Evolutionary conservation across 2,888 invertebrate genomes (phyloP), one percentile per base, ranked within the genome.

Genomic region (Smittia sp.): DNA sequence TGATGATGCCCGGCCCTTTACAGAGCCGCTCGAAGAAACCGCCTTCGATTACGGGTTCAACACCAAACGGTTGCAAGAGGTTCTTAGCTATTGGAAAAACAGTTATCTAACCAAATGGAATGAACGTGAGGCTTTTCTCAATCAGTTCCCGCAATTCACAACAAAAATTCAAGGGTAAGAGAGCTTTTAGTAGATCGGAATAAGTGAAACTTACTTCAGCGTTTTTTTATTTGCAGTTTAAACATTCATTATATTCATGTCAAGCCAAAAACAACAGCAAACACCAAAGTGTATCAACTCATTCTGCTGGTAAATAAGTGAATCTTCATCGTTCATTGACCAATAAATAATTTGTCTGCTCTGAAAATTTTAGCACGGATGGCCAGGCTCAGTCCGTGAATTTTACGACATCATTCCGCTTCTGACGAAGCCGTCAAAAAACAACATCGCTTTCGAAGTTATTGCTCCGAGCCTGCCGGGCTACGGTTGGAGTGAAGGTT

Each of bases 1-100:
- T 69, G 84, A 46, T 69, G 83, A 83, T 67, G 84, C 86, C 18
- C 82, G 85, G 7, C 80, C 84, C 1, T 82, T 86, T 1, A 80
- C 82, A 0, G 83, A 84, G 11, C 89, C 92, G 0, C 78, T 92
- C 65, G 89, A 92, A 80, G 86, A 86, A 66, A 81, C 84, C 0
- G 87, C 86, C 4, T 95, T 93, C 81, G 86, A 89, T 74, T 94
- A 94, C 78, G 96, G 96, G 1, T 89, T 95, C 79, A 91, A 93
- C 78, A 83, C 89, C 0, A 84, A 88, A 46, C 88, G 88, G 75
- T 80, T 94, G 2, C 83, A 85, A 11, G 85, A 85, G 76, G 84
- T 95, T 6, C 80, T 92, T 0, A 85, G 90, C 62, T 91, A 91
- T 80, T 97, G 97, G 97, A 85, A 85, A 11, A 87, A 87, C 41